Percentiles rank a stretch among this genome's conserved stretches.
Conservation (phyloP, 2,888 invertebrate genomes). For the Noctua pronuba region DNA sequence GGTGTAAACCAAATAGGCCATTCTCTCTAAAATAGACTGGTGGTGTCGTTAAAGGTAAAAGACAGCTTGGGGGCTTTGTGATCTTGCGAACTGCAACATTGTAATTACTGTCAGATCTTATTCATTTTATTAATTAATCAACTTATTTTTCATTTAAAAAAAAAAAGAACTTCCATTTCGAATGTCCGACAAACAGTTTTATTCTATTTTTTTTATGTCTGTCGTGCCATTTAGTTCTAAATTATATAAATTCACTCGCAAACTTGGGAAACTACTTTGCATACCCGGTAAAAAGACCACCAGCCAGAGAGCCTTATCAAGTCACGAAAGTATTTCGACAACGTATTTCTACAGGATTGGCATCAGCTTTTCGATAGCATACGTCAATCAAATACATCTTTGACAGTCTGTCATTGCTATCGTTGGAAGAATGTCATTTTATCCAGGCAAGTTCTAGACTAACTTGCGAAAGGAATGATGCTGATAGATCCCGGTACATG, state of each 20-base stretch:
- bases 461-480: neutral
- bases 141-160: neutral
- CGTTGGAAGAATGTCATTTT: neutral
- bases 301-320: neutral
- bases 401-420: neutral
- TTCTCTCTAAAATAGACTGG: neutral
- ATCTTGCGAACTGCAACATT: neutral
- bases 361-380: neutral
- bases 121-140: neutral
- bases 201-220: neutral
- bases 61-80: neutral
- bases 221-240: neutral
- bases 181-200: neutral
- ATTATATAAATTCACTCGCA: neutral
- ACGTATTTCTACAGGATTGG: neutral
- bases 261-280: neutral
- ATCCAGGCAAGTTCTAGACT: too few species aligned
- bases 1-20: constrained; percentile 1
- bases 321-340: neutral
- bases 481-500: neutral
- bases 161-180: neutral
- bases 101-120: neutral
- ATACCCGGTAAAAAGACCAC: neutral
- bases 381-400: neutral
- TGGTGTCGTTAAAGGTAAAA: neutral